Conservation (phyloP, 35 echinoderm and acorn worm genomes). For the Ptychodera flava region DNA sequence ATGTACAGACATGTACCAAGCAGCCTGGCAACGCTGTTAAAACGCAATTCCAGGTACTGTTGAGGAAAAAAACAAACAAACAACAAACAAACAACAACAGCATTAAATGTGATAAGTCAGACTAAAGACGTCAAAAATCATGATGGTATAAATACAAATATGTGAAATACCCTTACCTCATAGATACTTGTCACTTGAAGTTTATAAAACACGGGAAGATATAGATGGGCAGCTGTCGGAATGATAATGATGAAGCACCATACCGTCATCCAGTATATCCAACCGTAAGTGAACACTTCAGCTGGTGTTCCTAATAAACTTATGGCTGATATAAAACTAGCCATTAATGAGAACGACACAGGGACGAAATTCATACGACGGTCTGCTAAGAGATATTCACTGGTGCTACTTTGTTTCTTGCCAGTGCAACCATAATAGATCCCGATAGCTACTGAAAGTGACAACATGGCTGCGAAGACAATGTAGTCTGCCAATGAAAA, state of each 20-base stretch:
- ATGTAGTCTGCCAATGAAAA: background rate
- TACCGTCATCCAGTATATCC: background rate
- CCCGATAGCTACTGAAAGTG: background rate
- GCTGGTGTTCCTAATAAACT: background rate
- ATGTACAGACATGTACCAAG: no score
- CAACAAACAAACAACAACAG: no score
- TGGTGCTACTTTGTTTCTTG: background rate
- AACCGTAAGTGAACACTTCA: background rate
- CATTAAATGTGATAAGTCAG: no score
- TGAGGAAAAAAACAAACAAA: no score
- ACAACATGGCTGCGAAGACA: background rate
- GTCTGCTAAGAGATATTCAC: background rate
- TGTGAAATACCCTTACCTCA: slow-evolving; percentile 19
- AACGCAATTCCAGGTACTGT: no score
- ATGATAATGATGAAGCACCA: background rate
- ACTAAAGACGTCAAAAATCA: no score
- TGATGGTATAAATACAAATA: no score
- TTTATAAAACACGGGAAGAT: background rate
- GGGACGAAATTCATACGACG: background rate
- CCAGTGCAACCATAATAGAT: background rate
- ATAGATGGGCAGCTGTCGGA: background rate
- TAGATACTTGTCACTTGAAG: slow-evolving; percentile 14
- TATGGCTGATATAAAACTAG: background rate
- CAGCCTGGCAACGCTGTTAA: no score
- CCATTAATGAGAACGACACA: background rate